Evolutionary conservation across 2,797 vertebrate genomes (phyloP).

Genomic region (Dallia pectoralis): DNA sequence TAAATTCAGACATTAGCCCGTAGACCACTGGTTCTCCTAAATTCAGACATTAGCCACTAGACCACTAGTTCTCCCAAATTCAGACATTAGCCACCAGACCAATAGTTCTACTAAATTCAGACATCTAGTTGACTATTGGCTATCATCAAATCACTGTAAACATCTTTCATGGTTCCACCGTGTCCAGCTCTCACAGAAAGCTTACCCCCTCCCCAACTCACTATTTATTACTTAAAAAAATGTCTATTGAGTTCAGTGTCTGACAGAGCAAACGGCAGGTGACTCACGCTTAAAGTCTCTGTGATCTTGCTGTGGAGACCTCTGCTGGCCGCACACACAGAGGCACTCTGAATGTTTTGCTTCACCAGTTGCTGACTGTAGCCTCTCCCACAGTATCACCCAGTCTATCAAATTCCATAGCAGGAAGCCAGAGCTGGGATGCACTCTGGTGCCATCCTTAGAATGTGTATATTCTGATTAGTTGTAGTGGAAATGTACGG

Average conservation of each 20-base stretch:
- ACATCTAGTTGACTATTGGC: background rate
- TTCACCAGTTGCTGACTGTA: constrained; percentile 6
- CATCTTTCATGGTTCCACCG: background rate
- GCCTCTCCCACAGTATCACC: background rate
- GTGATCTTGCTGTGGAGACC: constrained; percentile 50
- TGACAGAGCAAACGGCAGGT: constrained; percentile 67
- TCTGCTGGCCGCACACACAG: constrained; percentile 57
- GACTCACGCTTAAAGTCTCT: constrained; percentile 67
- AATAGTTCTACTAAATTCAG: too few relatives aligned
- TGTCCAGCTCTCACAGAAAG: background rate
- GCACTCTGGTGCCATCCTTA: background rate
- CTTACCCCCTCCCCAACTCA: constrained; percentile 42
- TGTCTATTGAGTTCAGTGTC: constrained; percentile 72
- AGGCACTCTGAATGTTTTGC: constrained; percentile 20
- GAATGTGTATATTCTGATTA: background rate
- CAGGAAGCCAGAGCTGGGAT: background rate
- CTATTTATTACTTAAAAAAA: constrained; percentile 67
- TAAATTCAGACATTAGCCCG: too few relatives aligned
- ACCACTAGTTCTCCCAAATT: background rate
- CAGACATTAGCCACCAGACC: background rate
- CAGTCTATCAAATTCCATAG: background rate
- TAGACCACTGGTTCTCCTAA: too few relatives aligned
- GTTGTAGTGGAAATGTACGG: background rate
- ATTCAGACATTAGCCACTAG: background rate
- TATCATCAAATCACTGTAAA: background rate